phyloP scores from a whole-genome alignment of 2,888 invertebrate species.

The Conops quadrifasciatus region DNA sequence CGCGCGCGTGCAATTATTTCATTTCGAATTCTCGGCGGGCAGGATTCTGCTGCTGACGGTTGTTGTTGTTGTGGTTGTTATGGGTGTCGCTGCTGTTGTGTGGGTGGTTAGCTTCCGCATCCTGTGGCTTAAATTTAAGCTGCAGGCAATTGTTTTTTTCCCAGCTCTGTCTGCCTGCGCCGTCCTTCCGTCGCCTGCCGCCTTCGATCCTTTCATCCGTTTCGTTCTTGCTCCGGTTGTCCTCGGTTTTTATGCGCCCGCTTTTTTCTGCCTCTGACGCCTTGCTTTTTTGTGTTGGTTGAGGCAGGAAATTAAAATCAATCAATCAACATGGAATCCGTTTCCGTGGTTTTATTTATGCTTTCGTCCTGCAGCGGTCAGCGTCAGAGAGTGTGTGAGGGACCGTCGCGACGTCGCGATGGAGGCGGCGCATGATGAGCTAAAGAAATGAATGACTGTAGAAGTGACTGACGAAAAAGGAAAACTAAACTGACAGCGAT shows the following conservation, averaged over 20 bases:
- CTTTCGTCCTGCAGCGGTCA: background rate
- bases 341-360: slow-evolving; percentile 32
- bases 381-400: background rate
- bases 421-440: background rate
- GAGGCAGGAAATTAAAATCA: slow-evolving; percentile 65
- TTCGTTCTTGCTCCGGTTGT: background rate
- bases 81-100: background rate
- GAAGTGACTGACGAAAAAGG: too few species aligned
- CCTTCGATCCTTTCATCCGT: background rate
- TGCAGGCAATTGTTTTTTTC: slow-evolving; percentile 30
- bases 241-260: too few species aligned
- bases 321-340: slow-evolving; percentile 63
- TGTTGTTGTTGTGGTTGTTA: background rate
- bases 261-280: background rate
- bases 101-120: slow-evolving; percentile 25
- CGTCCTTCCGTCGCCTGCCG: slow-evolving; percentile 17
- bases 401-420: background rate
- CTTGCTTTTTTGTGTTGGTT: background rate
- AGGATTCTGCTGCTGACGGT: background rate
- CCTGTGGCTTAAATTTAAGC: slow-evolving; percentile 28
- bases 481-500: too few species aligned
- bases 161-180: background rate
- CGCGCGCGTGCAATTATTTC: slow-evolving; percentile 18
- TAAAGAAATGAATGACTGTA: background rate
- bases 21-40: background rate